phyloP scores from a whole-genome alignment of 1,140 invertebrate species.

The Camponotus pennsylvanicus region DNA sequence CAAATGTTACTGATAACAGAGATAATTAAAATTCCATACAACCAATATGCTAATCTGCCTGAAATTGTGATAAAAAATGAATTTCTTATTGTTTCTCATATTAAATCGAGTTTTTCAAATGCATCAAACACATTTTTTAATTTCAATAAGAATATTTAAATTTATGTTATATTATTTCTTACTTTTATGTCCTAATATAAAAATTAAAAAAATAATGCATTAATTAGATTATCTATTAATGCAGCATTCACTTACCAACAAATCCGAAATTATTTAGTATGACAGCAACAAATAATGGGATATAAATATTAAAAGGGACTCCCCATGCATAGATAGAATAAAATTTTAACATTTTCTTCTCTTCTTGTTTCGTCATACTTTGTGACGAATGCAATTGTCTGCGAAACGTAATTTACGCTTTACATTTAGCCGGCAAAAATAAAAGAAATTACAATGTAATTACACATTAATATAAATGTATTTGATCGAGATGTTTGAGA shows the following conservation, averaged over 20 bases:
- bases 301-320: slow-evolving; percentile 76
- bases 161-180: not conserved
- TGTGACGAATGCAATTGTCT: too few species aligned
- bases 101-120: too few species aligned
- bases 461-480: not conserved
- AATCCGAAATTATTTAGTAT: slow-evolving; percentile 86
- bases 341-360: slow-evolving; percentile 77
- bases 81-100: too few species aligned
- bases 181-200: not conserved
- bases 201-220: not conserved
- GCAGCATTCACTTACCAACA: slow-evolving; percentile 77
- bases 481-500: slow-evolving; percentile 75
- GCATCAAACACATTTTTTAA: not conserved
- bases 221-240: not conserved
- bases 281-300: slow-evolving; percentile 29
- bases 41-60: too few species aligned
- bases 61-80: too few species aligned
- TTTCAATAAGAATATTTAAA: not conserved
- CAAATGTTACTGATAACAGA: too few species aligned
- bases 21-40: too few species aligned
- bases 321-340: too few species aligned
- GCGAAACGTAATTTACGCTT: too few species aligned
- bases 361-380: too few species aligned
- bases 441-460: not conserved
- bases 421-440: not conserved